A percentile compares a stretch with the other conserved stretches of the same genome.
These are phyloP conservation scores for Forbesichthys agassizii DNA, from an alignment of 2,113 vertebrate genomes.

Conservation along the genomic window DNA sequence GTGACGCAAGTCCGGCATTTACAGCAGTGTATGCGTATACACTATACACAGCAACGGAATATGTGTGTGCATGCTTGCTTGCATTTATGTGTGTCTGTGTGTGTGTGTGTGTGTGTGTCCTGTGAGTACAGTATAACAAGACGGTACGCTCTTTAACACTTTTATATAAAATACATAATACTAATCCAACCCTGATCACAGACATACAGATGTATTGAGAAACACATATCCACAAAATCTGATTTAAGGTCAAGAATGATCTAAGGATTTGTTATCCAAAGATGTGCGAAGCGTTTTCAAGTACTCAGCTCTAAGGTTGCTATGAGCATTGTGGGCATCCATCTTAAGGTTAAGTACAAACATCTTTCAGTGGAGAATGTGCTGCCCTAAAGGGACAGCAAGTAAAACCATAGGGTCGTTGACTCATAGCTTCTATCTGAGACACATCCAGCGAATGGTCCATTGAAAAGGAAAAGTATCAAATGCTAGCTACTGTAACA, in stretches of 20 bases:
- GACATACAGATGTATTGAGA: background rate
- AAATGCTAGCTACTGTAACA: slow-evolving; percentile 17
- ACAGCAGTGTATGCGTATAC: background rate
- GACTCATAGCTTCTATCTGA: slow-evolving; percentile 31
- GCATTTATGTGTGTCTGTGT: slow-evolving; percentile 21
- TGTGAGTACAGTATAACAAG: no score
- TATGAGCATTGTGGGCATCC: slow-evolving; percentile 30
- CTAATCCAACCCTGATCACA: no score
- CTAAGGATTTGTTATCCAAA: background rate
- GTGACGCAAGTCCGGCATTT: slow-evolving; percentile 33
- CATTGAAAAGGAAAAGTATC: slow-evolving; percentile 20
- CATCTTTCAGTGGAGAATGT: slow-evolving; percentile 44
- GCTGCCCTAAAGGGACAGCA: slow-evolving; percentile 30
- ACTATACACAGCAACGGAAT: background rate
- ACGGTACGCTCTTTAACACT: no score
- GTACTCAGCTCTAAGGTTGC: slow-evolving; percentile 4
- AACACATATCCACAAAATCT: background rate
- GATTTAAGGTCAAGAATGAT: background rate
- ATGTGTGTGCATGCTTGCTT: slow-evolving; percentile 20
- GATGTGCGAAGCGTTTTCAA: slow-evolving; percentile 9
- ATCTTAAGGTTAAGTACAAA: slow-evolving; percentile 40
- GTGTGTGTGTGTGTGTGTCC: slow-evolving; percentile 6
- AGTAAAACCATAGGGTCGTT: slow-evolving; percentile 46
- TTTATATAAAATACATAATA: no score
- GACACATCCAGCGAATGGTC: slow-evolving; percentile 25